Base-by-base conservation (phyloP, 2,797 vertebrate genomes). In the Alfaro cultratus region DNA sequence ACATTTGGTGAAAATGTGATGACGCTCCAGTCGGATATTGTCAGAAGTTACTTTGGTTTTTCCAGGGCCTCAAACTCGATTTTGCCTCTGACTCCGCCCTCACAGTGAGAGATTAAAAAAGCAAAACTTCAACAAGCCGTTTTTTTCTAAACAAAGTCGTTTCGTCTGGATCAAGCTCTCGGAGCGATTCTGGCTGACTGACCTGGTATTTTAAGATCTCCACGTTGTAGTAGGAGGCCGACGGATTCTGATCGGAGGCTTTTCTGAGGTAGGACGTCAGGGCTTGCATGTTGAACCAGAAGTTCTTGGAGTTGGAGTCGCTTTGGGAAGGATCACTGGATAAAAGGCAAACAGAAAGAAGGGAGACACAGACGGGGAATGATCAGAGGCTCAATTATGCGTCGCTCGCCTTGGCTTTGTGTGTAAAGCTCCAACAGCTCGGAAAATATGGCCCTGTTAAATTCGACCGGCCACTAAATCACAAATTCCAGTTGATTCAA, bases 121-220 rank as follows among this genome's bases (percentile, higher is more conserved):
- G 73, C 55, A 47, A 41, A 74, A 51, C 53, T 74, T 79, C 57
- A 29, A 49, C 57, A 73, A 55, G 43, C 45, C 39, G 21, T 23
- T 49, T 21, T 7, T 21, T 46, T 70, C 78, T 34, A n/a, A 80
- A 55, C 12, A 13, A 73, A 73, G 53, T 26, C 55, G 51, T 84
- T 85, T 75, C 16, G 79, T 85, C 73, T 83, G 78, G 77, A 78
- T 73, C 13, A n/a, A 21, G 29, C 18, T 53, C 26, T 29, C 0
- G 41, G 41, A 36, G 60, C 4, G 34, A 16, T 11, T 43, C 26
- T 39, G 77, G 72, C 70, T 43, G 53, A 86, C 92, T 78, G 77
- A 99, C 98, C 97, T 99, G 98, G 94, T 99, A 99, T 85, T 99
- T 99, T 51, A 99, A 93, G 91, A 99, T 96, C 93, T 99, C 98